Conservation (phyloP, 2,888 invertebrate genomes). For the Oscheius sp. region DNA sequence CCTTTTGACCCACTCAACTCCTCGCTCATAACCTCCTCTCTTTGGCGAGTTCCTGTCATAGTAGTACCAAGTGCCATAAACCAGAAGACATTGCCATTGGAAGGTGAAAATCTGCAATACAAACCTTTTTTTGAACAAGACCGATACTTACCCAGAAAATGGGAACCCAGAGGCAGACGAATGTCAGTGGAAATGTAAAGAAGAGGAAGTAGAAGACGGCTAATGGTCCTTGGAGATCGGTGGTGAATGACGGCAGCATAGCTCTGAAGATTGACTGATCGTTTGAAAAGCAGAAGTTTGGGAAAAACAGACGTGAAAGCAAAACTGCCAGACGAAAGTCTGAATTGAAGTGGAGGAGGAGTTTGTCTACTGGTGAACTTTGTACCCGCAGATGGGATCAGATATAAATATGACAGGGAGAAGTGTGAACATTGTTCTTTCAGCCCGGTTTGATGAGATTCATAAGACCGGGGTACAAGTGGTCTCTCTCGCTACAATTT, state of each 20-base stretch:
- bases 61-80: slow-evolving; percentile 78
- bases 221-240: slow-evolving; percentile 73
- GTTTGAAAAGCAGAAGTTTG: neutral
- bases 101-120: neutral
- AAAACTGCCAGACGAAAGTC: neutral
- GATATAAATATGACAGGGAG: neutral
- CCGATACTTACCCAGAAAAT: slow-evolving; percentile 44
- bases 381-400: neutral
- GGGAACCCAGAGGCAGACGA: slow-evolving; percentile 76
- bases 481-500: neutral
- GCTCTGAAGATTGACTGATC: neutral
- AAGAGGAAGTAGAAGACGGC: slow-evolving; percentile 82
- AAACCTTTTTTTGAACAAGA: neutral
- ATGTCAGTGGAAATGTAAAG: slow-evolving; percentile 75
- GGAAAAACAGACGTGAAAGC: too few relatives aligned
- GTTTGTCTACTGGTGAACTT: neutral
- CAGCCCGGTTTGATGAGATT: too few relatives aligned
- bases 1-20: slow-evolving; percentile 20
- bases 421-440: too few relatives aligned
- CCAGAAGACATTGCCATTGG: slow-evolving; percentile 46
- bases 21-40: slow-evolving; percentile 55
- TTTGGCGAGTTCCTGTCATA: slow-evolving; percentile 80
- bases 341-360: neutral
- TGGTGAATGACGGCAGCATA: neutral
- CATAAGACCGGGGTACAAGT: neutral